phyloP scores from a whole-genome alignment of 1,140 invertebrate species.

The Zaprionus vittiger region DNA sequence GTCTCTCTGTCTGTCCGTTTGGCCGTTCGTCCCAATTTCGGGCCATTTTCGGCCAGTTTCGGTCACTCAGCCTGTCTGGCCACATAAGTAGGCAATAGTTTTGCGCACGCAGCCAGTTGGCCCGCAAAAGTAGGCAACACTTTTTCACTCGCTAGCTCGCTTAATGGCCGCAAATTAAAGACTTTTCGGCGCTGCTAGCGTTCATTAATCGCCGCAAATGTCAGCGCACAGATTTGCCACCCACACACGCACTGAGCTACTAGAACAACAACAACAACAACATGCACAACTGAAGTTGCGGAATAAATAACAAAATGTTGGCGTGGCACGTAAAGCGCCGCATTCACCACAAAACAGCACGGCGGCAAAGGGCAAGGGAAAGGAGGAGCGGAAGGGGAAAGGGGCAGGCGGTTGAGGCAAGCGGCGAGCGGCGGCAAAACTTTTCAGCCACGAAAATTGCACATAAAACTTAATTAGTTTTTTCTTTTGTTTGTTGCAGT shows the following conservation, averaged over 20 bases:
- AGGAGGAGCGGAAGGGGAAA: neutral
- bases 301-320: constrained; percentile 72
- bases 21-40: constrained; percentile 10
- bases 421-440: constrained; percentile 39
- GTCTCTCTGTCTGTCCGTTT: constrained; percentile 3
- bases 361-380: neutral
- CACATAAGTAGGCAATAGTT: constrained; percentile 69
- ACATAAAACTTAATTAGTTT: constrained; percentile 83
- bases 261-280: neutral
- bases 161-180: constrained; percentile 72
- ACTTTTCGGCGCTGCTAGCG: constrained; percentile 47
- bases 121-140: constrained; percentile 69
- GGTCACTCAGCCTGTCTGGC: constrained; percentile 22
- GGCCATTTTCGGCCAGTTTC: neutral
- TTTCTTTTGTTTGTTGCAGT: constrained; percentile 54
- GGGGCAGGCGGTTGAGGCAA: too few relatives aligned
- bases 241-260: neutral
- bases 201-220: constrained; percentile 76
- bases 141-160: constrained; percentile 25
- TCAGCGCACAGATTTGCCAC: constrained; percentile 66
- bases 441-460: constrained; percentile 82
- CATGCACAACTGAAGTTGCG: neutral
- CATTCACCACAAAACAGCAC: constrained; percentile 36
- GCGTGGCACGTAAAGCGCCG: constrained; percentile 58
- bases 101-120: constrained; percentile 16